A percentile compares a stretch with the other conserved stretches of the same genome.
Evolutionary conservation across 2,888 invertebrate genomes (phyloP).

Genomic region (Sinodicranocentrus sp.): DNA sequence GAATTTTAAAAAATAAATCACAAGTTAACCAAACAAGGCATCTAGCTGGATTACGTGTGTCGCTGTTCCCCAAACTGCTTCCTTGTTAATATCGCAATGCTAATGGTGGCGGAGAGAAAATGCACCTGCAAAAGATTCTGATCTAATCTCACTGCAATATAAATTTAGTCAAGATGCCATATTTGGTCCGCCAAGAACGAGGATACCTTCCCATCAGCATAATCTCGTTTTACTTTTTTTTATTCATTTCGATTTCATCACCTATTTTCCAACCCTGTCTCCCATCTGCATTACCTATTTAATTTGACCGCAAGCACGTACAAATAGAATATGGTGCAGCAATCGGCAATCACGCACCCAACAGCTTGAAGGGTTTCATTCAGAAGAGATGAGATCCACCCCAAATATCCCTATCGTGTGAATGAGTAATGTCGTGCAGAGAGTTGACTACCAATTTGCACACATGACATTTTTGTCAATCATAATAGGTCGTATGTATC

Average conservation of each 20-base stretch:
- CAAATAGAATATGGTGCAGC: background rate
- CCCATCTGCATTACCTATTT: conserved; percentile 1
- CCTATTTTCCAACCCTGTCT: conserved; percentile 14
- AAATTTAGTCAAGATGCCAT: no score
- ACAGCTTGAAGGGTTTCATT: background rate
- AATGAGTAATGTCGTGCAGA: background rate
- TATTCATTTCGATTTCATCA: conserved; percentile 8
- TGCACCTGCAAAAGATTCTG: no score
- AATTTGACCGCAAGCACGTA: background rate
- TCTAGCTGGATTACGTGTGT: no score
- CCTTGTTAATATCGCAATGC: conserved; percentile 1
- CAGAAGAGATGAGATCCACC: conserved; percentile 19
- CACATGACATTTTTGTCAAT: conserved; percentile 1
- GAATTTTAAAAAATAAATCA: no score
- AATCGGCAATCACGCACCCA: conserved; percentile 23
- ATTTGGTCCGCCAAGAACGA: background rate
- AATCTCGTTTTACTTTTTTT: conserved; percentile 2
- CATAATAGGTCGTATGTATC: background rate
- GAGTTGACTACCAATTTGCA: background rate
- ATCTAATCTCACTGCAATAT: no score
- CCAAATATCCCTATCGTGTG: background rate
- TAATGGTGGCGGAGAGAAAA: background rate
- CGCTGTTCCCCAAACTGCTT: no score
- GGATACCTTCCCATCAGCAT: background rate
- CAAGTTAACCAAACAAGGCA: no score